phyloP scores from a whole-genome alignment of 1,140 invertebrate species.

The Eumeta japonica region DNA sequence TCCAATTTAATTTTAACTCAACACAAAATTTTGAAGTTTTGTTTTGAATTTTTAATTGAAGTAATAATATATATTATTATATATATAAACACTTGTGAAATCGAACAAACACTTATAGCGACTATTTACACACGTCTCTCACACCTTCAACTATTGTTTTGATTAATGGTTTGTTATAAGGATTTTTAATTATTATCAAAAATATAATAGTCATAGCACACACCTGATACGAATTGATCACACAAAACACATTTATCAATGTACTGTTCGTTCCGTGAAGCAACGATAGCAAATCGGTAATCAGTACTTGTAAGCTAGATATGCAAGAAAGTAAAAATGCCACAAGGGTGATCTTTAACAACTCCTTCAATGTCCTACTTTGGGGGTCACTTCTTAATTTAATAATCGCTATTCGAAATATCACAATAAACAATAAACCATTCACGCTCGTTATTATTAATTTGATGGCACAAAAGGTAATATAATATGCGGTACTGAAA shows the following conservation, averaged over 20 bases:
- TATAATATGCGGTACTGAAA: conserved; percentile 20
- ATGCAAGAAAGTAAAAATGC: conserved; percentile 24
- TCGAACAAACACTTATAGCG: too few relatives aligned
- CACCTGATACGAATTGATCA: conserved; percentile 28
- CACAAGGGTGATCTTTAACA: conserved; percentile 21
- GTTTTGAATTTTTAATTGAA: too few relatives aligned
- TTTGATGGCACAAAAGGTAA: conserved; percentile 17
- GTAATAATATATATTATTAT: too few relatives aligned
- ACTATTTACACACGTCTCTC: too few relatives aligned
- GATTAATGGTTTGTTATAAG: too few relatives aligned
- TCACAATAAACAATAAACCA: conserved; percentile 18
- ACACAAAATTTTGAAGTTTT: too few relatives aligned
- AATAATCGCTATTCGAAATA: conserved; percentile 19
- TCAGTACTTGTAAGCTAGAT: conserved; percentile 23
- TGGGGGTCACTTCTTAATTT: conserved; percentile 8
- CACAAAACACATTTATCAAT: conserved; percentile 15
- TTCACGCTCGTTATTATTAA: conserved; percentile 21
- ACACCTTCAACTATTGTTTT: too few relatives aligned
- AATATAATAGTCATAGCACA: conserved; percentile 18
- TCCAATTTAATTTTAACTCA: too few relatives aligned
- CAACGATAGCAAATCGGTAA: conserved; percentile 22
- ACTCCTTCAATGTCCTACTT: conserved; percentile 14
- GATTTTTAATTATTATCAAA: conserved; percentile 15
- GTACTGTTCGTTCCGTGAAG: conserved; percentile 11
- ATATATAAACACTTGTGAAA: too few relatives aligned